Conservation (phyloP, 2,797 vertebrate species). For the Danio aesculapii region DNA sequence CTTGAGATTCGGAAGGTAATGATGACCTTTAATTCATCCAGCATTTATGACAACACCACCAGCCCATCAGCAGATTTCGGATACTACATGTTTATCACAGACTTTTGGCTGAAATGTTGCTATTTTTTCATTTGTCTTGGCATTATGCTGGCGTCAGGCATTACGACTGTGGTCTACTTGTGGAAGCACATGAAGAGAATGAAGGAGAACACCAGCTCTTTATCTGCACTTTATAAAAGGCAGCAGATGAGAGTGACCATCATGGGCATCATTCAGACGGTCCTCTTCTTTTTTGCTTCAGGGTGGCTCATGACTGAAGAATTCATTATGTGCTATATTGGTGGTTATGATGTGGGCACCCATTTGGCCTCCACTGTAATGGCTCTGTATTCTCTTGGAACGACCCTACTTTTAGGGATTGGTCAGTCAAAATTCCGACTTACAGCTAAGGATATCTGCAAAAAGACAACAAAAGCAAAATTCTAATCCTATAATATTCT, state of each 20-base stretch:
- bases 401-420: conserved; percentile 51
- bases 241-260: conserved; percentile 62
- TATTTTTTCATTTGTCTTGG: conserved; percentile 41
- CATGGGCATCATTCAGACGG: conserved; percentile 60
- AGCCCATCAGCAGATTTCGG: not conserved
- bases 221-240: conserved; percentile 30
- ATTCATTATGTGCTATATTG: rapidly evolving
- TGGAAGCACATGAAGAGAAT: conserved; percentile 61
- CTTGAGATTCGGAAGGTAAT: not conserved
- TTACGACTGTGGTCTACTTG: conserved; percentile 62
- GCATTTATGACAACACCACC: not conserved
- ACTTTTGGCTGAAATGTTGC: not conserved
- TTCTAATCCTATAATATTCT: no score
- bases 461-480: conserved; percentile 1
- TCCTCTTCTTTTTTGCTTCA: conserved; percentile 55
- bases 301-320: not conserved
- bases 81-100: not conserved
- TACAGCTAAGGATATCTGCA: conserved; percentile 9
- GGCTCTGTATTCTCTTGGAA: conserved; percentile 50
- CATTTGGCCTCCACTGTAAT: conserved; percentile 18
- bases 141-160: conserved; percentile 53
- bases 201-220: conserved; percentile 1
- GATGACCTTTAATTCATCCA: not conserved
- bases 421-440: conserved; percentile 44
- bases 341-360: rapidly evolving